phyloP scores from a whole-genome alignment of 1,140 invertebrate species.

The Cyrtorhinus lividipennis region DNA sequence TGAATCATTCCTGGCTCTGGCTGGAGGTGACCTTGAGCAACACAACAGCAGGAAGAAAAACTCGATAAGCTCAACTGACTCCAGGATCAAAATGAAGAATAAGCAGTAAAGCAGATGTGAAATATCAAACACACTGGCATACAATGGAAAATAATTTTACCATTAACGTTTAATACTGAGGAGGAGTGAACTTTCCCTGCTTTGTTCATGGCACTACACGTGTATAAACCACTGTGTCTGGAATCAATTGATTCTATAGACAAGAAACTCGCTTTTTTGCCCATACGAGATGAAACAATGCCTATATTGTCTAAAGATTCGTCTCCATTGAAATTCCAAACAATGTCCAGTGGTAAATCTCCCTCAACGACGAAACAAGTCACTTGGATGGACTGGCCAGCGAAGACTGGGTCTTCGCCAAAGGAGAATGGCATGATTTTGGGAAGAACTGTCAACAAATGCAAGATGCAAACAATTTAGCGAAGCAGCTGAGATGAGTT shows the following conservation, averaged over 20 bases:
- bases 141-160: slow-evolving; percentile 23
- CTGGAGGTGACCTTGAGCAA: too few relatives aligned
- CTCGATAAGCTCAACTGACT: too few relatives aligned
- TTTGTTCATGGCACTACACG: slow-evolving; percentile 33
- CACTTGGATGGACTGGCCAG: slow-evolving; percentile 34
- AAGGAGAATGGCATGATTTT: slow-evolving; percentile 36
- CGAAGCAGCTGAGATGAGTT: too few relatives aligned
- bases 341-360: slow-evolving; percentile 29
- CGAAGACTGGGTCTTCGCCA: slow-evolving; percentile 30
- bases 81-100: too few relatives aligned
- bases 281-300: slow-evolving; percentile 37
- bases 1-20: too few relatives aligned
- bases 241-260: slow-evolving; percentile 38
- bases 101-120: too few relatives aligned
- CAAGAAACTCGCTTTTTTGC: slow-evolving; percentile 50
- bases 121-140: too few relatives aligned
- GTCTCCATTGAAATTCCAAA: slow-evolving; percentile 27
- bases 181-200: slow-evolving; percentile 31
- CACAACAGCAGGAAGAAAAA: too few relatives aligned
- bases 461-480: not conserved
- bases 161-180: slow-evolving; percentile 31
- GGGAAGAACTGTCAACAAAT: slow-evolving; percentile 32
- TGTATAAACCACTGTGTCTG: slow-evolving; percentile 35
- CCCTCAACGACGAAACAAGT: slow-evolving; percentile 30
- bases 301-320: slow-evolving; percentile 21